These are phyloP conservation scores for Maniola hyperantus DNA, from an alignment of 2,888 invertebrate species.

Conservation along the genomic window DNA sequence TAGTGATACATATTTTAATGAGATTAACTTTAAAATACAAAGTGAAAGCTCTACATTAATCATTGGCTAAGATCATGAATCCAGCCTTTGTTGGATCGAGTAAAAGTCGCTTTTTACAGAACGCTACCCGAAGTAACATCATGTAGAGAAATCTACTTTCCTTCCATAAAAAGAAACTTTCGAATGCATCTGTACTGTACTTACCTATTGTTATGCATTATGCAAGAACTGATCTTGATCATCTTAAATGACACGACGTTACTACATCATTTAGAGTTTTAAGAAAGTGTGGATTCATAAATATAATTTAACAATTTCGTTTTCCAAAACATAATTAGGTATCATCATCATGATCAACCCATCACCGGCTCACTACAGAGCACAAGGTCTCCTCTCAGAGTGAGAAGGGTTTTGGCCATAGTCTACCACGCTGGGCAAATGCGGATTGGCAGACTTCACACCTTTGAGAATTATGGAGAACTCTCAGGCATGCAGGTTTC, in stretches of 20 bases:
- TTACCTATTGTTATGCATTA: slow-evolving; percentile 28
- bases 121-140: slow-evolving; percentile 35
- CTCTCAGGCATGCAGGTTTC: too few relatives aligned
- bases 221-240: slow-evolving; percentile 43
- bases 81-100: slow-evolving; percentile 29
- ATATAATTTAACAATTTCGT: background rate
- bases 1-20: background rate
- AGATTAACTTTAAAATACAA: slow-evolving; percentile 8
- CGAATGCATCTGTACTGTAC: slow-evolving; percentile 45
- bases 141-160: slow-evolving; percentile 54
- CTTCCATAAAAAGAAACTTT: slow-evolving; percentile 49
- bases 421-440: too few relatives aligned
- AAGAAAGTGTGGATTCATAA: slow-evolving; percentile 16
- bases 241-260: slow-evolving; percentile 23
- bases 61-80: slow-evolving; percentile 20
- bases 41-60: slow-evolving; percentile 28
- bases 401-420: too few relatives aligned
- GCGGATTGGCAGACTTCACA: too few relatives aligned
- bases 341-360: too few relatives aligned
- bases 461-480: too few relatives aligned
- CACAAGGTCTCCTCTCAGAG: too few relatives aligned
- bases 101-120: slow-evolving; percentile 36
- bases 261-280: background rate
- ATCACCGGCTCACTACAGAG: too few relatives aligned
- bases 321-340: background rate